phyloP scores from a whole-genome alignment of 1,140 invertebrate species.

The Aradophagus sp. region DNA sequence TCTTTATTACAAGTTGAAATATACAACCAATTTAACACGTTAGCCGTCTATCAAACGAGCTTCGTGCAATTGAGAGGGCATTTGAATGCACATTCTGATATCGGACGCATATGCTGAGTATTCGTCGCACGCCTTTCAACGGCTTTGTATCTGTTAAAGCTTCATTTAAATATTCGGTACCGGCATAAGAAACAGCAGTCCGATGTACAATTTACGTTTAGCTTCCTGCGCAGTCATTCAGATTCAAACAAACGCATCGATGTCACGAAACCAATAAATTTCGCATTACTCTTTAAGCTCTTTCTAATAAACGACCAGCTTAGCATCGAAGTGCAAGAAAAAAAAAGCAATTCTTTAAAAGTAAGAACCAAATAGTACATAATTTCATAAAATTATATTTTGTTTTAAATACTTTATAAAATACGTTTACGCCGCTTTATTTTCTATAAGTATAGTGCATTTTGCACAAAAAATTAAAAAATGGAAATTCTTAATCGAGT shows the following conservation, averaged over 20 bases:
- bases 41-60: conserved; percentile 41
- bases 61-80: conserved; percentile 33
- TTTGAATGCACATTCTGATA: conserved; percentile 35
- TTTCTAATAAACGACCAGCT: no score
- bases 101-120: conserved; percentile 41
- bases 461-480: no score
- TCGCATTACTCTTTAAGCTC: no score
- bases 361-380: no score
- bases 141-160: conserved; percentile 40
- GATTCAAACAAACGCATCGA: background rate
- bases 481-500: no score
- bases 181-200: conserved; percentile 59
- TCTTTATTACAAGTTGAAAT: conserved; percentile 25
- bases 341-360: no score
- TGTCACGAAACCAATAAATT: background rate
- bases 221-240: conserved; percentile 1
- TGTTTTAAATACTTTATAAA: no score
- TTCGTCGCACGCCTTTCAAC: conserved; percentile 56
- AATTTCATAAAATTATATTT: no score
- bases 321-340: no score
- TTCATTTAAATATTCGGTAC: conserved; percentile 68
- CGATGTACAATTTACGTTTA: conserved; percentile 48
- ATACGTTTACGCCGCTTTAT: no score
- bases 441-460: no score
- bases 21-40: conserved; percentile 31